Evolutionary conservation across 2,888 invertebrate species (phyloP).

Genomic region (Carterocephalus palaemon): DNA sequence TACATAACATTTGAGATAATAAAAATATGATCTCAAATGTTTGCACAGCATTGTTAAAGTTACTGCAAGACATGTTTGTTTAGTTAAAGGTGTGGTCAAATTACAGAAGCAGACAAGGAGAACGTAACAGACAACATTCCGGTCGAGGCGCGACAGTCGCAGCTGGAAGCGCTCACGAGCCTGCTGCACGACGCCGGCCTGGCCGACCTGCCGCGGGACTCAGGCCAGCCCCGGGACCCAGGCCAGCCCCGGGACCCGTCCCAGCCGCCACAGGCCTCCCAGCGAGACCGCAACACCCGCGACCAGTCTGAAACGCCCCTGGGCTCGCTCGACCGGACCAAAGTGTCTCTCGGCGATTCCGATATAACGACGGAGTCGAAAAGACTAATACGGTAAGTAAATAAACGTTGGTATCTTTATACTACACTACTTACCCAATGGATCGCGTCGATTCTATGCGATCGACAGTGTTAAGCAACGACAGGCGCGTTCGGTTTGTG

Average conservation of each 20-base stretch:
- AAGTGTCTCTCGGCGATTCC: conserved; percentile 65
- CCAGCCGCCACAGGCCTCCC: conserved; percentile 62
- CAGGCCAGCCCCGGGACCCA: background rate
- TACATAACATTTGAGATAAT: no score
- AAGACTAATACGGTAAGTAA: conserved; percentile 52
- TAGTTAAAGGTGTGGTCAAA: conserved; percentile 38
- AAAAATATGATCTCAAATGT: no score
- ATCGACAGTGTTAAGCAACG: no score
- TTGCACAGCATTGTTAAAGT: no score
- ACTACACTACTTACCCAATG: no score
- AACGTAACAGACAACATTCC: conserved; percentile 45
- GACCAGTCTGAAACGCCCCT: conserved; percentile 54
- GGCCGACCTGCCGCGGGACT: conserved; percentile 38
- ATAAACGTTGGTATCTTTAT: no score
- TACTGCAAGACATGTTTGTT: no score
- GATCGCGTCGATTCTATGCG: no score
- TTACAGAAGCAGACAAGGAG: conserved; percentile 49
- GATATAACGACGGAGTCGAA: conserved; percentile 56
- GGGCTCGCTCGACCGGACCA: conserved; percentile 66
- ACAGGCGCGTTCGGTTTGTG: no score
- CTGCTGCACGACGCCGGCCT: conserved; percentile 53
- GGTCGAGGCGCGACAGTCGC: conserved; percentile 14
- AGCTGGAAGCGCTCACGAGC: conserved; percentile 36
- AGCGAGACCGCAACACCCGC: conserved; percentile 32
- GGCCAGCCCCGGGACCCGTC: conserved; percentile 42